Evolutionary conservation across 2,888 invertebrate species (phyloP), one percentile per base, ranked within the genome.

Genomic region (Papilio gigon): DNA sequence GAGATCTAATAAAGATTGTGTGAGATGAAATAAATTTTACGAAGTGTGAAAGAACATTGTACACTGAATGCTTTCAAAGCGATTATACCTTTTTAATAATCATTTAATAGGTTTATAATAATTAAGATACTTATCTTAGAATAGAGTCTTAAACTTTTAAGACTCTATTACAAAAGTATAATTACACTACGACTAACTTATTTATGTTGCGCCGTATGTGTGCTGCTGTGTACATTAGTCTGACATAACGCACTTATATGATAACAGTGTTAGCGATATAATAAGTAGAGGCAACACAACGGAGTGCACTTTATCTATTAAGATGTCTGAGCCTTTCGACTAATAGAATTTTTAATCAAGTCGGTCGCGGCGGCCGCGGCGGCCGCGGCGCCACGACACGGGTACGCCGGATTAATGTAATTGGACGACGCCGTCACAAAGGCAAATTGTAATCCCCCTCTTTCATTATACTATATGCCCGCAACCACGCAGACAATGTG

Each of bases 331-430:
- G 87, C 87, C 86, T 90, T 91, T 89, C 84, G 88, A 90, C 89
- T 90, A 92, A 91, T 91, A 91, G 90, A 90, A 90, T 91, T 90
- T 91, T 92, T 90, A 91, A 91, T 91, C 90, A 91, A 88, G 89
- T 90, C 86, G 86, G 82, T 88, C 86, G n/a, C n/a, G n/a, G n/a
- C n/a, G n/a, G n/a, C 12, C 14, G 42, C 11, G 42, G 89, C 83
- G 88, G 84, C 83, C 84, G 81, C 84, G 84, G 79, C 81, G 81
- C 80, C 79, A 74, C 82, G 80, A 83, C 84, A 80, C 85, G 74
- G 72, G 84, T 81, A 80, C 87, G 85, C 86, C 88, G 86, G 89
- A 90, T 90, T 91, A 91, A 92, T 92, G 90, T 90, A 90, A 92
- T 91, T 90, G 89, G 89, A 89, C 87, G 85, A 86, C 85, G 88